These are phyloP conservation scores for Cyanoramphus novaezelandiae DNA, from an alignment of 2,113 vertebrate species.

Conservation along the genomic window DNA sequence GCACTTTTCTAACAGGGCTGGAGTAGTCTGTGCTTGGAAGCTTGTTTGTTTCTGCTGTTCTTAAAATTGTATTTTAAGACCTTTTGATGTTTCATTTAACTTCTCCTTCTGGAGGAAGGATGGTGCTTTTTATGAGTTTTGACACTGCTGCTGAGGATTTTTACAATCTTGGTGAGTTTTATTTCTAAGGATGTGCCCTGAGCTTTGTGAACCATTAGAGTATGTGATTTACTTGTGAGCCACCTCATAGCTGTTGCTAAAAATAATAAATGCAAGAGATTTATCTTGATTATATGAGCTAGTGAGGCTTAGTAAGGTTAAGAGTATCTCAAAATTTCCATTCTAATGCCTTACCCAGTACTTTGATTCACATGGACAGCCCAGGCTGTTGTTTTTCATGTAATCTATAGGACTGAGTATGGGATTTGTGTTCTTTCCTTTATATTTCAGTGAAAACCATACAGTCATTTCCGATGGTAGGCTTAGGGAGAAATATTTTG, in stretches of 20 bases:
- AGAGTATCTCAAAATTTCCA: background rate
- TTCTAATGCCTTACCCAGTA: background rate
- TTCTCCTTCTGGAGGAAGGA: background rate
- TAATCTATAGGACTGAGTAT: background rate
- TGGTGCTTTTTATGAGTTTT: background rate
- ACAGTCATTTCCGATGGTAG: background rate
- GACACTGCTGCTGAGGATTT: background rate
- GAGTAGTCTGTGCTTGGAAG: background rate
- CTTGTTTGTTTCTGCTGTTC: background rate
- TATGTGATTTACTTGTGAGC: background rate
- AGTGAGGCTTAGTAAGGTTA: background rate
- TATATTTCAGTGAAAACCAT: background rate
- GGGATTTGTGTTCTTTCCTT: background rate
- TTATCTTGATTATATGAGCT: background rate
- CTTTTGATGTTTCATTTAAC: constrained; percentile 11
- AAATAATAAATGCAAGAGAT: background rate
- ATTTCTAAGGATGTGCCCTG: constrained; percentile 15
- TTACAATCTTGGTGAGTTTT: constrained; percentile 17
- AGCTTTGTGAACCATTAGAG: background rate
- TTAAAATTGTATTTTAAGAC: background rate
- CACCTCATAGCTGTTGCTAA: background rate
- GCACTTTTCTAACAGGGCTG: background rate
- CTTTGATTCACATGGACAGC: background rate
- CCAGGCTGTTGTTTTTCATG: background rate
- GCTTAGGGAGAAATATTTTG: background rate